A percentile compares a stretch with the other conserved stretches of the same genome.
These are phyloP conservation scores for Chymomyza fuscimana DNA, from an alignment of 2,888 invertebrate species.

Conservation along the genomic window DNA sequence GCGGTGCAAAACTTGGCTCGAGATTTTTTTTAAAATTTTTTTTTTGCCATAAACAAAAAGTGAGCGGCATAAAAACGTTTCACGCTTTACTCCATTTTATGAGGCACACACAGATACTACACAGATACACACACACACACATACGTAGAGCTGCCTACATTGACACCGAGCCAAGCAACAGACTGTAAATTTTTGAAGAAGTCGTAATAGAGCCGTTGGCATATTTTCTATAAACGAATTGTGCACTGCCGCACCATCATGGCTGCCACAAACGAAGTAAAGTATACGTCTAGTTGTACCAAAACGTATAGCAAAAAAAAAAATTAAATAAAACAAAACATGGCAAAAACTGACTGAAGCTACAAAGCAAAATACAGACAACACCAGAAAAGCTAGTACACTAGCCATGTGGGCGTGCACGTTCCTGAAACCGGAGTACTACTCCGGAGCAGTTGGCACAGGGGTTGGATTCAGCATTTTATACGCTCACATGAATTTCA, in stretches of 20 bases:
- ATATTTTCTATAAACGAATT: conserved; percentile 71
- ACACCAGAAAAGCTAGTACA: not conserved
- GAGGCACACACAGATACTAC: not conserved
- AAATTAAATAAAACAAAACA: not conserved
- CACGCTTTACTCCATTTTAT: conserved; percentile 6
- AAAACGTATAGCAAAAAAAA: conserved; percentile 37
- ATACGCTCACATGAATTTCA: conserved; percentile 47
- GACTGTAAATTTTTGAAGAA: conserved; percentile 73
- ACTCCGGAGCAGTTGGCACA: not conserved
- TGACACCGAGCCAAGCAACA: conserved; percentile 53
- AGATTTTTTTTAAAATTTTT: conserved; percentile 14
- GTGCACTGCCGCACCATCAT: conserved; percentile 32
- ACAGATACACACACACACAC: not conserved
- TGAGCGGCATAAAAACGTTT: conserved; percentile 2
- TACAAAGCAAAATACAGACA: not conserved
- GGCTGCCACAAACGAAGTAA: conserved; percentile 31
- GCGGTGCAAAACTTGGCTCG: conserved; percentile 65
- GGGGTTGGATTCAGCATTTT: conserved; percentile 34
- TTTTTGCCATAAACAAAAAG: conserved; percentile 51
- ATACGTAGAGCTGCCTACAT: not conserved
- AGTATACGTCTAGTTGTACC: conserved; percentile 60
- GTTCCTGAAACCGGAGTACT: too few relatives aligned
- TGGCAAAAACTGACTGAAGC: not conserved
- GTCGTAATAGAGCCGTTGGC: conserved; percentile 72
- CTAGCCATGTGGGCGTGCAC: too few relatives aligned